These are phyloP conservation scores for Anableps anableps DNA, from an alignment of 2,797 vertebrate genomes.

Conservation along the genomic window DNA sequence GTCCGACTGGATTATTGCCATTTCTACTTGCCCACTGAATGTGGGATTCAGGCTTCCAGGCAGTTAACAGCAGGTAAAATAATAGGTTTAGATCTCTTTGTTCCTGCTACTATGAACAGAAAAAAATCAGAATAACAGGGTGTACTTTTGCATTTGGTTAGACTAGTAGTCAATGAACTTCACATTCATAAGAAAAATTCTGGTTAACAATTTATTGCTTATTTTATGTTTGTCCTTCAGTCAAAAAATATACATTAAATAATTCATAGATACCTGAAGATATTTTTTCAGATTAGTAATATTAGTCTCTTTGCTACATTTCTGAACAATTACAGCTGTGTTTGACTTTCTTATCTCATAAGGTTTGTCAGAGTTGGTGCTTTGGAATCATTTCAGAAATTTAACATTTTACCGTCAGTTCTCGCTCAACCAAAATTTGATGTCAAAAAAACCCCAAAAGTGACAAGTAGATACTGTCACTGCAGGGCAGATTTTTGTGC, in stretches of 20 bases:
- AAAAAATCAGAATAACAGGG: not conserved
- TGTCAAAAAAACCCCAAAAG: not conserved
- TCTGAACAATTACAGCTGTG: not conserved
- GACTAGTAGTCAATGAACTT: not conserved
- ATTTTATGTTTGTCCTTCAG: not conserved
- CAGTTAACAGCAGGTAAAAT: not conserved
- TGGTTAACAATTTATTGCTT: not conserved
- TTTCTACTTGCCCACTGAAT: not conserved
- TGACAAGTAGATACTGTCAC: not conserved
- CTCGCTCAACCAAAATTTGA: not conserved
- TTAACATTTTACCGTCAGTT: not conserved
- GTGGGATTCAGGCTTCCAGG: not conserved
- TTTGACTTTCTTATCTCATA: not conserved
- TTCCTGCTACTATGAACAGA: not conserved
- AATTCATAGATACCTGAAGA: not conserved
- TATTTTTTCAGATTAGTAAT: not conserved
- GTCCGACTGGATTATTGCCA: not conserved
- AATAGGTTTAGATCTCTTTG: not conserved
- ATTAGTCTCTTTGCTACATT: not conserved
- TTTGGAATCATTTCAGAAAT: not conserved
- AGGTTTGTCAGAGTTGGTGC: not conserved
- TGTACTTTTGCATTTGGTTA: not conserved
- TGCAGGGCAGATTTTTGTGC: not conserved
- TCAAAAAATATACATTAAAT: not conserved
- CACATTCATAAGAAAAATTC: not conserved